These are phyloP conservation scores for Siniperca obscura DNA, from an alignment of 2,797 vertebrate species.

Conservation along the genomic window DNA sequence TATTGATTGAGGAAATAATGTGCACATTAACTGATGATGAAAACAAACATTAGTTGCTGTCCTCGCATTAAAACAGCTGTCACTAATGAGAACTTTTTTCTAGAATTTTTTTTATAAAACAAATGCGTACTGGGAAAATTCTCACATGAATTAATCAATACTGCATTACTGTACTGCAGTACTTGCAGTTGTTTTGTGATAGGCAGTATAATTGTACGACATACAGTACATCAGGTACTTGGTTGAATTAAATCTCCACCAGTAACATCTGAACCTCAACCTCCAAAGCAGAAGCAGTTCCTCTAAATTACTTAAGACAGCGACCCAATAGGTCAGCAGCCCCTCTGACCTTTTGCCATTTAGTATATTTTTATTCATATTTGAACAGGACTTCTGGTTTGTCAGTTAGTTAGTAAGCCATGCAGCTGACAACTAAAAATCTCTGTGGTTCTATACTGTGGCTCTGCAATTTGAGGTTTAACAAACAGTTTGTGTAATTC, in stretches of 20 bases:
- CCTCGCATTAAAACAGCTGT: neutral
- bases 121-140: neutral
- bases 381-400: neutral
- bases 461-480: neutral
- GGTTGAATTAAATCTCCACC: neutral
- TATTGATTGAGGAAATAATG: neutral
- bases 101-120: neutral
- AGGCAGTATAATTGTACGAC: neutral
- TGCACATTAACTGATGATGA: neutral
- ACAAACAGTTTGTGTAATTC: slow-evolving; percentile 8
- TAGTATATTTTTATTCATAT: neutral
- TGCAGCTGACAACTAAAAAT: neutral
- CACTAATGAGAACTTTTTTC: neutral
- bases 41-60: neutral
- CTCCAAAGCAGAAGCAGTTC: neutral
- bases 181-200: neutral
- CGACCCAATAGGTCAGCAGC: neutral
- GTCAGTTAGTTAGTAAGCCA: neutral
- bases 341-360: slow-evolving; percentile 23
- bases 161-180: neutral
- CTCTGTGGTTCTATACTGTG: neutral
- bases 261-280: neutral
- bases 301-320: neutral
- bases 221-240: neutral
- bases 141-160: neutral